Evolutionary conservation across 1,140 invertebrate genomes (phyloP), one percentile per base, ranked within the genome.

Genomic region (fruit fly (Drosophila melanogaster)): DNA sequence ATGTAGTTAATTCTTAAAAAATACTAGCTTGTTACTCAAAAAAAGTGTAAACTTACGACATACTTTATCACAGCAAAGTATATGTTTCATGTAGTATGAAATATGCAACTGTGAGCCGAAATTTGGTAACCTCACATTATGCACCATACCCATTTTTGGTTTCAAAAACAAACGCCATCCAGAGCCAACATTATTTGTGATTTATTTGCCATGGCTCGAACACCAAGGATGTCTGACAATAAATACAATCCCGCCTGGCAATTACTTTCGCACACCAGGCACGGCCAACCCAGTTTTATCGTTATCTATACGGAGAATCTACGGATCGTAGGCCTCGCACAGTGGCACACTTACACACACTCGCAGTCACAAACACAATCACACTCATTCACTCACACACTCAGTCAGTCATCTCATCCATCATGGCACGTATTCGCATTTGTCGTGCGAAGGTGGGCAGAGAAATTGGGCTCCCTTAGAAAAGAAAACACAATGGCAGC

Each of bases 341-440:
- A 64, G 81, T 86, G 67, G 79, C 73, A 86, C 77, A 77, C 69
- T 77, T 59, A 70, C 26, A 35, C 26, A 64, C 17, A 19, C 10
- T 11, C 3, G 53, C 59, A 58, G 33, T 43, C 55, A 56, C 57
- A 54, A 55, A 50, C 37, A 26, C 79, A 50, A 14, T 38, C 50
- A 60, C 66, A 53, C 47, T 55, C 38, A 41, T 38, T 14, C 30
- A 14, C 50, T 54, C 66, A 53, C 47, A 50, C 38, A 41, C n/a
- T 14, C 30, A 14, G 8, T 38, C 37, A 14, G 49, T 57, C 60
- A 53, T 41, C 37, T 57, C 60, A 53, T 41, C 37, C 38, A 24
- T 37, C 37, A 33, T 37, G 22, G 58, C 58, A 73, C 58, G 60
- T 58, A 73, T 41, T 83, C 73, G 56, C 58, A 85, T 84, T 85